A percentile compares a stretch with the other conserved stretches of the same genome.
Evolutionary conservation across 2,888 invertebrate genomes (phyloP).

Genomic region (Folsomia manolachei): DNA sequence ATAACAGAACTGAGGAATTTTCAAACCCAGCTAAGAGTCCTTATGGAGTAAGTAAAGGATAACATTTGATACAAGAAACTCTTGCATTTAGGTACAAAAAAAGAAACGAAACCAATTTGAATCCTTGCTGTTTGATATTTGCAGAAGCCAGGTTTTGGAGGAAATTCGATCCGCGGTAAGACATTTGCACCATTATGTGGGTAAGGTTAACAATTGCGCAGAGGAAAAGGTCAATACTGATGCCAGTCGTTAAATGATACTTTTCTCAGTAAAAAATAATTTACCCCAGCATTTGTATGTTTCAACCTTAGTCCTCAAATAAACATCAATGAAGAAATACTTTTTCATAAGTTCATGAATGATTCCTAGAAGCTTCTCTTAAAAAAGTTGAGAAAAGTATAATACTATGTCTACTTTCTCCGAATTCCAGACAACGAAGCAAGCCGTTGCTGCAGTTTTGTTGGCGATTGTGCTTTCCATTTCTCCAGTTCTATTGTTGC

Average conservation of each 20-base stretch:
- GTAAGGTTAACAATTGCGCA: no score
- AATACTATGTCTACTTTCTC: no score
- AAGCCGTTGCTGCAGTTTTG: constrained; percentile 57
- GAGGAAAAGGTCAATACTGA: no score
- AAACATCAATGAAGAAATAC: neutral
- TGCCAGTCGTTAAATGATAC: no score
- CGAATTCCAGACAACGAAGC: constrained; percentile 50
- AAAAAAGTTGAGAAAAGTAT: no score
- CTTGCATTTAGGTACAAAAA: no score
- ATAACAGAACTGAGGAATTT: constrained; percentile 50
- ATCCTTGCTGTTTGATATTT: no score
- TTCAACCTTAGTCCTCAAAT: neutral
- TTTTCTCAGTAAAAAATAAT: no score
- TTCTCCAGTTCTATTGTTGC: constrained; percentile 59
- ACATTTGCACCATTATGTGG: no score
- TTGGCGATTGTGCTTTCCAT: constrained; percentile 58
- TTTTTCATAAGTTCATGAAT: neutral
- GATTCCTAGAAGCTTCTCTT: neutral
- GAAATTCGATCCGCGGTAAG: constrained; percentile 56
- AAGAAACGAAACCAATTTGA: no score
- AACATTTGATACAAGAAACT: neutral
- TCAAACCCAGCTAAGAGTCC: constrained; percentile 47
- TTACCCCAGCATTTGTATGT: no score
- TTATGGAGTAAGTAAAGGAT: constrained; percentile 48
- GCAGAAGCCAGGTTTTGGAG: constrained; percentile 56